Base-by-base conservation (phyloP, 2,888 invertebrate species). In the Helicoverpa assulta region DNA sequence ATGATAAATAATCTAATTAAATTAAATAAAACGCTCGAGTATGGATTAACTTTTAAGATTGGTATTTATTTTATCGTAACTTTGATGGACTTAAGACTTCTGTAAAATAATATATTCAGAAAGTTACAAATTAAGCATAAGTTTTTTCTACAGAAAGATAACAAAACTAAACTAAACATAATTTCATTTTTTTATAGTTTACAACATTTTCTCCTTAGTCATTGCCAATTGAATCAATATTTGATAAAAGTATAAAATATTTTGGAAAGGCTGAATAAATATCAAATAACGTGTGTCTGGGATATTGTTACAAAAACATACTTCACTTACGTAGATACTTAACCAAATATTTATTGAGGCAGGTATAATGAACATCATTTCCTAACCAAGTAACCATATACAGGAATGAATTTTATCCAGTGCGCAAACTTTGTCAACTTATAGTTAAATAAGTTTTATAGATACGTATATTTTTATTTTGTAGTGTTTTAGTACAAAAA, bases 211-310 rank as follows among this genome's bases (percentile, higher is more conserved):
- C 5, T n/a, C n/a, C 47, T 47, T 16, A 47, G 16, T 16, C 47
- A 47, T 47, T 47, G 47, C 47, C 47, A 47, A n/a, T 47, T 47
- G 47, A 47, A 47, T n/a, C 5, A n/a, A 47, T 47, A 47, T 47
- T 47, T 16, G 3, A 16, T 5, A 47, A 47, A 47, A 47, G 10
- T 40, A 47, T 3, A 5, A n/a, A 7, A 6, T 2, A 47, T 47
- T 47, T 47, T 7, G 5, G 47, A 6, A 5, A 47, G 47, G 47
- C 47, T 47, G 47, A n/a, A 6, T 16, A 47, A 47, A 47, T 47
- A 47, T 47, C n/a, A 47, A 47, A 47, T n/a, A 47, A 4, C 47
- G 47, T 47, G 47, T 47, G 47, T 47, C 47, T 47, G 47, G 47
- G n/a, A 47, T 47, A 12, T 47, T 47, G 0, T n/a, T 16, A 7